Evolutionary conservation across 1,140 invertebrate species (phyloP).

Genomic region (Drosophila elegans): DNA sequence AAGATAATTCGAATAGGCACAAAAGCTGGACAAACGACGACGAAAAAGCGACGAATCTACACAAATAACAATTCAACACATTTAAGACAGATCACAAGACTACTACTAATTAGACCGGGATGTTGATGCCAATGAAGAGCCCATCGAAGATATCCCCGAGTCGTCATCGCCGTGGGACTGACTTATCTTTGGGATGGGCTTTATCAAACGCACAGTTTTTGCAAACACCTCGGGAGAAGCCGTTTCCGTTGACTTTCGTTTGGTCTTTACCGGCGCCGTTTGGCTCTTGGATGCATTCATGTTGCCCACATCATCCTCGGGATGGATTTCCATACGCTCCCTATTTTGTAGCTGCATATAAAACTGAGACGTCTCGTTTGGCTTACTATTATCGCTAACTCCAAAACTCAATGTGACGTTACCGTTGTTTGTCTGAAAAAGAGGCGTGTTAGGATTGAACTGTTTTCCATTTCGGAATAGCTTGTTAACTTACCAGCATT

Average conservation of each 20-base stretch:
- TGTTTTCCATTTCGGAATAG: neutral
- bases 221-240: conserved; percentile 24
- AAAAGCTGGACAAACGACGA: conserved; percentile 12
- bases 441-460: neutral
- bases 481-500: conserved; percentile 54
- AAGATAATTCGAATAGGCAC: conserved; percentile 21
- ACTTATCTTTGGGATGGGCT: conserved; percentile 53
- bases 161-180: conserved; percentile 46
- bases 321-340: conserved; percentile 44
- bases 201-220: conserved; percentile 62
- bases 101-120: conserved; percentile 9
- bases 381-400: conserved; percentile 34
- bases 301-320: conserved; percentile 69
- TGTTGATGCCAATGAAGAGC: conserved; percentile 26
- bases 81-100: neutral
- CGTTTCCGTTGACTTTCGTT: conserved; percentile 13
- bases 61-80: neutral
- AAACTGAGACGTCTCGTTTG: conserved; percentile 42
- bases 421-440: conserved; percentile 46
- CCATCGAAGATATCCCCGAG: conserved; percentile 68
- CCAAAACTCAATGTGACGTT: conserved; percentile 27
- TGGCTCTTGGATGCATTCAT: conserved; percentile 4
- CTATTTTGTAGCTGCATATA: conserved; percentile 50
- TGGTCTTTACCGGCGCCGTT: neutral
- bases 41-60: conserved; percentile 7